Base-by-base conservation (phyloP, 2,888 invertebrate genomes). In the Brenthis ino region DNA sequence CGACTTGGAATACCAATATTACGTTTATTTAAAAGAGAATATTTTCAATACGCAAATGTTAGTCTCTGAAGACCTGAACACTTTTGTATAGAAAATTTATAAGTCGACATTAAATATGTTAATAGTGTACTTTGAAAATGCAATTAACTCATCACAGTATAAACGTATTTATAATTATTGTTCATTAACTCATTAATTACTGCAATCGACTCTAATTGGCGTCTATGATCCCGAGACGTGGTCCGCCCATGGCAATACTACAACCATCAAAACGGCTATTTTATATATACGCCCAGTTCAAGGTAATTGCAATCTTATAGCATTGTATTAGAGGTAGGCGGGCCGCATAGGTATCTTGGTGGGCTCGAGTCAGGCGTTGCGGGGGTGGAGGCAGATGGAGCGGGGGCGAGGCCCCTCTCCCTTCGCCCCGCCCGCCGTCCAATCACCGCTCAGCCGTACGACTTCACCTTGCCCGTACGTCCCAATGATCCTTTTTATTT, bases 191-290 rank as follows among this genome's bases (percentile, higher is more conserved):
- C 80, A 80, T 85, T 91, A 89, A 91, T 91, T 89, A 85, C 83
- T 84, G 82, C 84, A 85, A 87, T 88, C 85, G 79, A 76, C 81
- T 83, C 86, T 92, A 92, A 92, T 92, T 92, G 92, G 88, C 86
- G 86, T 90, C 88, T 85, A 81, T 85, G 83, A 83, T 83, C 84
- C 82, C 80, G 81, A 86, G 82, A 77, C 83, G 82, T 85, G 91
- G 85, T 91, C 90, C 92, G 92, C 92, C 92, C 91, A 92, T 92
- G 91, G 88, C 86, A 82, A 85, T 85, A 88, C 89, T 88, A 88
- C 83, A 83, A 86, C 89, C 89, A 89, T 89, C 85, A 81, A 80
- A 78, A 74, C 77, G 77, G 76, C 89, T 84, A 89, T 77, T 72
- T 77, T 80, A 77, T 72, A 72, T 68, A 74, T 80, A 81, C 80